These are phyloP conservation scores for Entomobrya multifasciata DNA, from an alignment of 2,888 invertebrate genomes.

Conservation along the genomic window DNA sequence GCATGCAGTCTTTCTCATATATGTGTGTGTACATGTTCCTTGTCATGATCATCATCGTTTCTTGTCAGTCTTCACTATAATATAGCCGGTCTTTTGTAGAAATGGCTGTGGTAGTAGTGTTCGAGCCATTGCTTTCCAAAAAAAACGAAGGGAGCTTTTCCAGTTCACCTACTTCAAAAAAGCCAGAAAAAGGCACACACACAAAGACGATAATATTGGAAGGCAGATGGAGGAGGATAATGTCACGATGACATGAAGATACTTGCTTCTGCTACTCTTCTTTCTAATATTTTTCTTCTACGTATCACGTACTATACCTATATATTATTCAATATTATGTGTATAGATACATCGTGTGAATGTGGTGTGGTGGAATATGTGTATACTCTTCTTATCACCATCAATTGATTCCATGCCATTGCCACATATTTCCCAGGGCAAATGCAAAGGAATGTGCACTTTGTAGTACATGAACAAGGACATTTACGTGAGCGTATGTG, in stretches of 20 bases:
- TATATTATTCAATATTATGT: background rate
- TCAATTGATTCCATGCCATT: slow-evolving; percentile 66
- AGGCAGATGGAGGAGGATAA: slow-evolving; percentile 31
- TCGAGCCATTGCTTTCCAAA: slow-evolving; percentile 37
- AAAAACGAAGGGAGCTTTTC: slow-evolving; percentile 55
- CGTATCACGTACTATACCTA: background rate
- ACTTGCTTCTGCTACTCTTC: background rate
- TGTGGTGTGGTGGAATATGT: background rate
- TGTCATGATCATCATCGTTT: slow-evolving; percentile 15
- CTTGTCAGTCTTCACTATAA: background rate
- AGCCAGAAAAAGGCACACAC: slow-evolving; percentile 21
- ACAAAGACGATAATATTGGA: slow-evolving; percentile 13
- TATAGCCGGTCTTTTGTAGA: background rate
- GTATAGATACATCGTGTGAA: background rate
- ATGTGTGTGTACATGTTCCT: background rate
- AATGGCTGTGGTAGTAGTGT: background rate
- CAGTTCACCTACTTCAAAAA: slow-evolving; percentile 48
- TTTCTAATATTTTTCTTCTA: background rate
- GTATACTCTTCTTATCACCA: slow-evolving; percentile 32
- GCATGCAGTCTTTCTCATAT: background rate
- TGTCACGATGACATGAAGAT: slow-evolving; percentile 34
- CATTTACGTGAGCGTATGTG: slow-evolving; percentile 3
- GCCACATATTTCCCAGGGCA: slow-evolving; percentile 25
- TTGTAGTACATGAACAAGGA: slow-evolving; percentile 3
- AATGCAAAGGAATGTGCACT: slow-evolving; percentile 38